Evolutionary conservation across 2,888 invertebrate species (phyloP).

Genomic region (Sarcophaga rosellei): DNA sequence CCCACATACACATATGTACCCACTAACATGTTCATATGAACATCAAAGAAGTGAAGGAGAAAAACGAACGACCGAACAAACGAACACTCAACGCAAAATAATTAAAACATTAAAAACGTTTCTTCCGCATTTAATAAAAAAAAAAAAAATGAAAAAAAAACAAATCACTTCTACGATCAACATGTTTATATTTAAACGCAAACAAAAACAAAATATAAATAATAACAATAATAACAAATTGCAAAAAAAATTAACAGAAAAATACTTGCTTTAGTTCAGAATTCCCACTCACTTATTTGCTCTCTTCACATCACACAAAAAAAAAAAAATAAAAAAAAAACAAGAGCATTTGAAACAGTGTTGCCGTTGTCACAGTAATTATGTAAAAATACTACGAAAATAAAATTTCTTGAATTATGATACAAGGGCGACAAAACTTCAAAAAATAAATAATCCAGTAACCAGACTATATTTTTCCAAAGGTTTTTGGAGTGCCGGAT

Average conservation of each 20-base stretch:
- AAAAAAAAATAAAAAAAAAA: too few species aligned
- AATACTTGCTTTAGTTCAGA: slow-evolving; percentile 32
- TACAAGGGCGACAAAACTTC: too few species aligned
- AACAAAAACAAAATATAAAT: slow-evolving; percentile 19
- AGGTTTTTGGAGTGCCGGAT: too few species aligned
- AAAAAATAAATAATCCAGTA: too few species aligned
- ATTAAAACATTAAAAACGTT: slow-evolving; percentile 41
- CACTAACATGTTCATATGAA: neutral
- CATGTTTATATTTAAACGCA: slow-evolving; percentile 22
- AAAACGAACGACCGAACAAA: slow-evolving; percentile 14
- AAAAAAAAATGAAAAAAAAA: slow-evolving; percentile 32
- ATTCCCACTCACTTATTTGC: slow-evolving; percentile 29
- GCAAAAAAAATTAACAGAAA: slow-evolving; percentile 38
- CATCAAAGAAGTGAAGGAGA: slow-evolving; percentile 4
- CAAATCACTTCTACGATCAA: slow-evolving; percentile 30
- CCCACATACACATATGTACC: neutral
- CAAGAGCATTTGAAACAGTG: too few species aligned
- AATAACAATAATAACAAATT: slow-evolving; percentile 22
- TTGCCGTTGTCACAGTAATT: too few species aligned
- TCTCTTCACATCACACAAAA: neutral
- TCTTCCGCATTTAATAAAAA: slow-evolving; percentile 50
- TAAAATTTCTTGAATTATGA: too few species aligned
- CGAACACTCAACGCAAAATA: slow-evolving; percentile 55
- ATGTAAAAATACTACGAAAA: too few species aligned
- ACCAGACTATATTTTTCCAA: too few species aligned